Base-by-base conservation (phyloP, 2,888 invertebrate genomes). In the Caradrina kadenii region DNA sequence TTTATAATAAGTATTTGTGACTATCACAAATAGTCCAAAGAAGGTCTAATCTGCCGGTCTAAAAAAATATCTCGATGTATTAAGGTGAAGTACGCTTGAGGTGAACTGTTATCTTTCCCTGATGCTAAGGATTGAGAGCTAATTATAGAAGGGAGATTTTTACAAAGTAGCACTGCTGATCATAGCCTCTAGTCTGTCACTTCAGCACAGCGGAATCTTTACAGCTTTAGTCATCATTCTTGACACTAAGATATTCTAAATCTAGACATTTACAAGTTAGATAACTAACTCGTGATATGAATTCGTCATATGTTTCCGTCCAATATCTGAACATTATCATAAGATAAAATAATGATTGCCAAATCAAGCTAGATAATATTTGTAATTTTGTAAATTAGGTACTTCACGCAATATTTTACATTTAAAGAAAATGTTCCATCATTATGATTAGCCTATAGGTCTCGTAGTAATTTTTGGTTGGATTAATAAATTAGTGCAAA, bases 311-410 rank as follows among this genome's bases (percentile, higher is more conserved):
- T 49, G 76, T 75, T 68, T 31, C 22, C 22, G 48, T 68, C 31
- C 31, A 75, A 45, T 71, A 72, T 75, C 53, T 54, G 11, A n/a
- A 66, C 17, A 10, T 72, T 60, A 76, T 76, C 63, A 39, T 13
- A 22, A n/a, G 63, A 66, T 74, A 69, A 49, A 61, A 60, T 54
- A 49, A 31, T 58, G 21, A 76, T 76, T 76, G 70, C 35, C 19
- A 54, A 76, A 76, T 62, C 54, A 69, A 69, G 69, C 45, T 1
- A 67, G 52, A 74, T 54, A 39, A 13, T 11, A 50, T 62, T 61
- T 39, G 49, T 69, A 69, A 76, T 61, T 69, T 73, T 35, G n/a
- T 26, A 11, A 42, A 73, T 73, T 42, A 45, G 17, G 17, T 39
- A 39, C 13, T 21, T 54, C 53, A 42, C 15, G 48, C 45, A 45